phyloP scores from a whole-genome alignment of 2,113 vertebrate species.

The Heptranchias perlo region DNA sequence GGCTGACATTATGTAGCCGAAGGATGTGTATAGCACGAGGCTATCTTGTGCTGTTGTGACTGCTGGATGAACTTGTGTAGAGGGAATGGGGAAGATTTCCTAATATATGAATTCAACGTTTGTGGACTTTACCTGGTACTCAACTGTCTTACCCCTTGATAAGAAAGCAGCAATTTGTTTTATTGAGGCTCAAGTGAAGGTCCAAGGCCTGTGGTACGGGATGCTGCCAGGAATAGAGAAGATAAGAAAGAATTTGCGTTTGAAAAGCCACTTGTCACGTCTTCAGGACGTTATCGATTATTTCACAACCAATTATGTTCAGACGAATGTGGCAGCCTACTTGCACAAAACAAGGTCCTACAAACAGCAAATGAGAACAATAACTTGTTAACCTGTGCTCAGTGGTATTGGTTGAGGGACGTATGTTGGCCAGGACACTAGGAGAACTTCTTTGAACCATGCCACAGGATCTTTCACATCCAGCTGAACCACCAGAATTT shows the following conservation, averaged over 20 bases:
- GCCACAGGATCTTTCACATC: too few species aligned
- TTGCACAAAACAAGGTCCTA: neutral
- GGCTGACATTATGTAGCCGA: neutral
- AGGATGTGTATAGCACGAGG: neutral
- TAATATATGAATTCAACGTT: neutral
- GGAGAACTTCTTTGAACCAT: too few species aligned
- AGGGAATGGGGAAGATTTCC: neutral
- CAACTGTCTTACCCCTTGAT: neutral
- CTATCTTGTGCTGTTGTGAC: neutral
- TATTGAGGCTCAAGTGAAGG: neutral
- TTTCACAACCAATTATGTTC: neutral
- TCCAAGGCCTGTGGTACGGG: neutral
- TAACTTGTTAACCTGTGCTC: neutral
- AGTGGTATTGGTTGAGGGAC: neutral
- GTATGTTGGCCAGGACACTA: neutral
- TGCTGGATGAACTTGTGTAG: neutral
- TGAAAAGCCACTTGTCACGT: neutral
- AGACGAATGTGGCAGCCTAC: neutral
- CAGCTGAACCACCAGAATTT: too few species aligned
- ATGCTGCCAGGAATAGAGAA: neutral
- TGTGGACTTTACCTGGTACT: neutral
- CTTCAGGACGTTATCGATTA: neutral
- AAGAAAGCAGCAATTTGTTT: neutral
- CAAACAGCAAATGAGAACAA: neutral
- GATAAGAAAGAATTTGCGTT: neutral